Conservation (phyloP, 2,113 vertebrate species). For the Panthera uncia region DNA sequence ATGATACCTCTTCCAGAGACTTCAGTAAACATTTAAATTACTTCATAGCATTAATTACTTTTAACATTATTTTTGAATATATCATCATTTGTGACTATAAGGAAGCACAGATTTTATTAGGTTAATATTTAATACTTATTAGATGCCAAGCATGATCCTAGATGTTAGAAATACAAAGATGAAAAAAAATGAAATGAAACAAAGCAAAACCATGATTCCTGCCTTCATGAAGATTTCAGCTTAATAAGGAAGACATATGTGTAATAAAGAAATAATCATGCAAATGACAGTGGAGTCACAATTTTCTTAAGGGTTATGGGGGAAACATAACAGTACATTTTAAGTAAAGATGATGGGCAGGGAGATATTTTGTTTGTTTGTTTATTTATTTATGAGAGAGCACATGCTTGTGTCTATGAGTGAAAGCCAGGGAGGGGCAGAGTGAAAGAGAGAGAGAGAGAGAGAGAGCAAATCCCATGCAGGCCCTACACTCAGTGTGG, state of each 20-base stretch:
- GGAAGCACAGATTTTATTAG: not conserved
- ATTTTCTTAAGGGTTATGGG: not conserved
- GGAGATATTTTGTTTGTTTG: not conserved
- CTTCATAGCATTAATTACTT: conserved; percentile 22
- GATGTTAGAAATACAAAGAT: not conserved
- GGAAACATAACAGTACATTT: not conserved
- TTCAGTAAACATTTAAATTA: conserved; percentile 18
- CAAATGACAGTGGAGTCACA: not conserved
- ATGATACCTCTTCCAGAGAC: not conserved
- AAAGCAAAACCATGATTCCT: not conserved
- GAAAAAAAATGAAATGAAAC: not conserved
- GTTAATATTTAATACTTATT: not conserved
- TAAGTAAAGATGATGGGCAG: not conserved
- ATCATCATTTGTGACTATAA: not conserved
- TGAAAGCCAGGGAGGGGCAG: no score
- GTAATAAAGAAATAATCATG: not conserved
- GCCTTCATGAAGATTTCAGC: not conserved
- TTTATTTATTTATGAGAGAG: no score
- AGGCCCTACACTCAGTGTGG: no score
- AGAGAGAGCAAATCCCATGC: no score
- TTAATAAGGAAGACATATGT: not conserved
- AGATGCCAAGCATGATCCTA: not conserved
- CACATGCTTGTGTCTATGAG: no score
- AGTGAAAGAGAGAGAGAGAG: no score
- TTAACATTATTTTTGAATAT: not conserved